These are phyloP conservation scores for Sebastes kiyomatsui DNA, from an alignment of 2,797 vertebrate genomes.

Conservation along the genomic window DNA sequence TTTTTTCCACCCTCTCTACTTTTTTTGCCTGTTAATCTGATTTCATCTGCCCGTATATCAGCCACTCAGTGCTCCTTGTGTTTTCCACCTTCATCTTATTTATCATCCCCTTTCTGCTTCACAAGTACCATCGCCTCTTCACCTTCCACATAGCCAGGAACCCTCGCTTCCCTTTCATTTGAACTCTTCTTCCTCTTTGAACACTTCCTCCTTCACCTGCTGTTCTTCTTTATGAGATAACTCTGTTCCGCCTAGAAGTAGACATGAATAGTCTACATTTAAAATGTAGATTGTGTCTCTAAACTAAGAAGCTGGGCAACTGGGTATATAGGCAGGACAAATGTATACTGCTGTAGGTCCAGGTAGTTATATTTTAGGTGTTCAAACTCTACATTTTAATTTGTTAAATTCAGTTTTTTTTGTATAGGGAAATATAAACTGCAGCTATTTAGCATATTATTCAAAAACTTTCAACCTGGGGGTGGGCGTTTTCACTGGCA, in stretches of 20 bases:
- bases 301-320: not conserved
- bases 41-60: slow-evolving; percentile 34
- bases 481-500: not conserved
- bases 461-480: fast-evolving
- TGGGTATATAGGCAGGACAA: not conserved
- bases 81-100: slow-evolving; percentile 38
- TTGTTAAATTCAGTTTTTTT: not conserved
- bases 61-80: slow-evolving; percentile 6
- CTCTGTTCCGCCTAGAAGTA: slow-evolving; percentile 18
- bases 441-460: not conserved
- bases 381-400: not conserved
- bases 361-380: not conserved
- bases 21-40: slow-evolving; percentile 40
- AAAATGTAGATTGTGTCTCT: not conserved
- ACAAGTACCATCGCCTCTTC: slow-evolving; percentile 9
- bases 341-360: not conserved
- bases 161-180: slow-evolving; percentile 28
- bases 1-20: slow-evolving; percentile 10
- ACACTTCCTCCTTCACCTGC: slow-evolving; percentile 26
- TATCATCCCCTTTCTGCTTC: slow-evolving; percentile 39
- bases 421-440: not conserved
- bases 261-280: not conserved
- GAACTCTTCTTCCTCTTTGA: slow-evolving; percentile 50
- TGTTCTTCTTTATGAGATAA: slow-evolving; percentile 20
- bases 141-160: slow-evolving; percentile 9